Conservation (phyloP, 2,797 vertebrate genomes). For the Onychomys arenicola region DNA sequence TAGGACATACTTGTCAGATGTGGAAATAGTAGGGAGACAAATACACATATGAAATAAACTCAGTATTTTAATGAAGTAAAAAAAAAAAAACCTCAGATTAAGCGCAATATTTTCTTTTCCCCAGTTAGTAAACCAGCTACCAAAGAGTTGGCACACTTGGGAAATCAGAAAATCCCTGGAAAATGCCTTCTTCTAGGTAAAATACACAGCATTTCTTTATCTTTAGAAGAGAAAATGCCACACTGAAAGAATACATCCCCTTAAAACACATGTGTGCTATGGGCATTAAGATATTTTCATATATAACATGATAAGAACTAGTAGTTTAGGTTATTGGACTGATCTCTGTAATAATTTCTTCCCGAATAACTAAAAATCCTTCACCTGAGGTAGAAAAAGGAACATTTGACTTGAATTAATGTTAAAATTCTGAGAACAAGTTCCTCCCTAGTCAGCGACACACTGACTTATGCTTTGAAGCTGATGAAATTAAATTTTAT, state of each 20-base stretch:
- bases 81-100: neutral
- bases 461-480: conserved; percentile 14
- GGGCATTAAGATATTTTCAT: neutral
- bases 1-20: too few relatives aligned
- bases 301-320: neutral
- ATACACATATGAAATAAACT: too few relatives aligned
- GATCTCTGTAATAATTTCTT: conserved; percentile 13
- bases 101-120: conserved; percentile 25
- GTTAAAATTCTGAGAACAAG: conserved; percentile 28
- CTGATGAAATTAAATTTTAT: conserved; percentile 57
- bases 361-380: neutral
- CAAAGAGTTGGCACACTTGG: neutral
- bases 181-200: neutral
- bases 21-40: too few relatives aligned
- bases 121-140: neutral
- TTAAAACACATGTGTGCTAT: neutral
- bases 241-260: neutral
- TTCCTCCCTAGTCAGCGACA: neutral
- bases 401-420: conserved; percentile 52
- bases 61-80: too few relatives aligned
- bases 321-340: neutral
- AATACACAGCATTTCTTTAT: neutral
- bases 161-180: conserved; percentile 26
- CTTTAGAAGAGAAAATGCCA: neutral
- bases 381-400: conserved; percentile 13